A percentile compares a stretch with the other conserved stretches of the same genome.
Conservation (phyloP, 2,888 invertebrate genomes). For the Napeogenes inachia region DNA sequence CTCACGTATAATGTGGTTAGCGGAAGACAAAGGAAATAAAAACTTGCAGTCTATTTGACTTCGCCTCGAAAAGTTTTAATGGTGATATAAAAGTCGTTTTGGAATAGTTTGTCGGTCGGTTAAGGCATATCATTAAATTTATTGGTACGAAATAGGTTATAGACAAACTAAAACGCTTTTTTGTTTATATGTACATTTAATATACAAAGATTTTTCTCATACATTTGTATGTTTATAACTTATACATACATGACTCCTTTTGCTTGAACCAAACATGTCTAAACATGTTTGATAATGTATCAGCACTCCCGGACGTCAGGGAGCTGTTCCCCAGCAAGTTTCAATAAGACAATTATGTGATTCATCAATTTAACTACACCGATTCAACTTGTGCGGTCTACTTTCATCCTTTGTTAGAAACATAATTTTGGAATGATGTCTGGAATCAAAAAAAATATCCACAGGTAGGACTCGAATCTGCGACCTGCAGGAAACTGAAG, state of each 20-base stretch:
- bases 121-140: background rate
- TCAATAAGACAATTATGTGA: conserved; percentile 26
- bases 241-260: background rate
- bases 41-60: conserved; percentile 30
- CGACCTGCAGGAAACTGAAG: too few species aligned
- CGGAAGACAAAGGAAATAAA: conserved; percentile 26
- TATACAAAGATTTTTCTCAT: background rate
- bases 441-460: too few species aligned
- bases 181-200: background rate
- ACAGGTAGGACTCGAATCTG: too few species aligned
- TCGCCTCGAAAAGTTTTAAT: conserved; percentile 48
- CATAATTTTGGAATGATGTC: background rate
- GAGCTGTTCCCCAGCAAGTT: conserved; percentile 19
- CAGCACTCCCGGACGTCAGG: conserved; percentile 30
- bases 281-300: conserved; percentile 37
- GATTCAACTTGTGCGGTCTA: conserved; percentile 29
- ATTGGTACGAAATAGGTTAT: background rate
- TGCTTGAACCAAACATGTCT: conserved; percentile 29
- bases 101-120: conserved; percentile 47
- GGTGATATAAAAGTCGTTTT: conserved; percentile 58
- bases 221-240: background rate
- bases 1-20: conserved; percentile 1
- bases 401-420: background rate
- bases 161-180: background rate
- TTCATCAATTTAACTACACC: conserved; percentile 24